Evolutionary conservation across 2,797 vertebrate genomes (phyloP).

Genomic region (Myotis daubentonii): DNA sequence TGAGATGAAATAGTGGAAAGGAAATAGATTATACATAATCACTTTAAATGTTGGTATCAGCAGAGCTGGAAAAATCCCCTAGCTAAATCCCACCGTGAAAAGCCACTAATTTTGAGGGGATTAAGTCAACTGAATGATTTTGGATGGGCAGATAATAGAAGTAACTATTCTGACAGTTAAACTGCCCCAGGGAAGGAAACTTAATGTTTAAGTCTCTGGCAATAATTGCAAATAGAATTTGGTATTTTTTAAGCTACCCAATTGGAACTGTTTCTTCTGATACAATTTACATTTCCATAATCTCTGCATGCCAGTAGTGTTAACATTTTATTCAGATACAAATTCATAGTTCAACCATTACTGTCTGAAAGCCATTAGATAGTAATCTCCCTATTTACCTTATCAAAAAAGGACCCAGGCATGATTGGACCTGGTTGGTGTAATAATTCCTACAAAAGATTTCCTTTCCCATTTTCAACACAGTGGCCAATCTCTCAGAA

Average conservation of each 20-base stretch:
- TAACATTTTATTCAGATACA: constrained; percentile 57
- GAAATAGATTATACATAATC: constrained; percentile 74
- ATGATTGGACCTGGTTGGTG: constrained; percentile 50
- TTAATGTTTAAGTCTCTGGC: constrained; percentile 65
- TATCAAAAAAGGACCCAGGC: constrained; percentile 28
- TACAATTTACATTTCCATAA: constrained; percentile 67
- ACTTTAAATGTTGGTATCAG: constrained; percentile 70
- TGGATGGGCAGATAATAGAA: constrained; percentile 59
- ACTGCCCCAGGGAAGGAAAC: constrained; percentile 59
- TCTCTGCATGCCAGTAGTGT: constrained; percentile 35
- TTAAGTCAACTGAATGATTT: constrained; percentile 72
- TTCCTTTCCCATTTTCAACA: constrained; percentile 42
- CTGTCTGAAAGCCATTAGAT: constrained; percentile 12
- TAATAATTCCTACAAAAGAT: constrained; percentile 57
- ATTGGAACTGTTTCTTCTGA: constrained; percentile 57
- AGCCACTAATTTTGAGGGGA: constrained; percentile 73
- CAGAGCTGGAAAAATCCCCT: constrained; percentile 60
- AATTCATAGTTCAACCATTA: constrained; percentile 33
- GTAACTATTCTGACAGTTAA: constrained; percentile 60
- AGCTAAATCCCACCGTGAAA: constrained; percentile 64
- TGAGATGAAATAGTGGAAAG: constrained; percentile 70
- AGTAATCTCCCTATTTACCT: constrained; percentile 23
- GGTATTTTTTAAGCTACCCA: constrained; percentile 58
- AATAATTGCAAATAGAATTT: constrained; percentile 63
- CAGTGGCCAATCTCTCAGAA: constrained; percentile 30